phyloP scores from a whole-genome alignment of 2,113 vertebrate species.

The Porphyrio hochstetteri region DNA sequence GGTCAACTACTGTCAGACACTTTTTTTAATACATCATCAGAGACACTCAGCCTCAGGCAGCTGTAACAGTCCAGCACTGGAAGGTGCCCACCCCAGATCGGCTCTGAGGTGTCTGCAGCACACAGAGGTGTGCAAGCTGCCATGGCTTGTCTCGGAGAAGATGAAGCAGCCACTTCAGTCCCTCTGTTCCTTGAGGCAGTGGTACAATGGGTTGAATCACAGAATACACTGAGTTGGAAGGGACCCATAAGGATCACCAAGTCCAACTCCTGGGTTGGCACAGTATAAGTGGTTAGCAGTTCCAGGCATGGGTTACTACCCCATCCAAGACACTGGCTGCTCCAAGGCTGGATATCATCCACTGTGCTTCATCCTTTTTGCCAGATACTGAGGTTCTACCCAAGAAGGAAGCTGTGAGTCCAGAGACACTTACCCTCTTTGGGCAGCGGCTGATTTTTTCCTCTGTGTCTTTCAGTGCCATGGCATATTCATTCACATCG shows the following conservation, averaged over 20 bases:
- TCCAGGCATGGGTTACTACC: not conserved
- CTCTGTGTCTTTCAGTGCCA: conserved; percentile 94
- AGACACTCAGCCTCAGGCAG: not conserved
- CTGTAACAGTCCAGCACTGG: not conserved
- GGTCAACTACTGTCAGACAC: not conserved
- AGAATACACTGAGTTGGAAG: too few relatives aligned
- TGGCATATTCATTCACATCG: conserved; percentile 93
- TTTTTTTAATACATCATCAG: not conserved
- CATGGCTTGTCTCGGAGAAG: not conserved
- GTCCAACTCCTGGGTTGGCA: not conserved
- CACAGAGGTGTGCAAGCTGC: not conserved
- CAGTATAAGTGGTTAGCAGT: not conserved
- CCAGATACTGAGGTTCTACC: not conserved
- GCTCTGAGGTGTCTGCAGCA: not conserved
- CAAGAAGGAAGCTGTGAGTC: not conserved
- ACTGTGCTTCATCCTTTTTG: not conserved
- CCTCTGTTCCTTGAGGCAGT: not conserved
- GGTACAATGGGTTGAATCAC: not conserved
- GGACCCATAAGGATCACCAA: too few relatives aligned
- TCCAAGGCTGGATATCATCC: not conserved
- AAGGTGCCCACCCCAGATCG: not conserved
- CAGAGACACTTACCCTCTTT: conserved; percentile 75
- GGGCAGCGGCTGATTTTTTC: conserved; percentile 95
- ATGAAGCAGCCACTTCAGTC: not conserved
- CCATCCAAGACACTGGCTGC: not conserved